A percentile compares a stretch with the other conserved stretches of the same genome.
Evolutionary conservation across 2,797 vertebrate genomes (phyloP).

Genomic region (Somateria mollissima): DNA sequence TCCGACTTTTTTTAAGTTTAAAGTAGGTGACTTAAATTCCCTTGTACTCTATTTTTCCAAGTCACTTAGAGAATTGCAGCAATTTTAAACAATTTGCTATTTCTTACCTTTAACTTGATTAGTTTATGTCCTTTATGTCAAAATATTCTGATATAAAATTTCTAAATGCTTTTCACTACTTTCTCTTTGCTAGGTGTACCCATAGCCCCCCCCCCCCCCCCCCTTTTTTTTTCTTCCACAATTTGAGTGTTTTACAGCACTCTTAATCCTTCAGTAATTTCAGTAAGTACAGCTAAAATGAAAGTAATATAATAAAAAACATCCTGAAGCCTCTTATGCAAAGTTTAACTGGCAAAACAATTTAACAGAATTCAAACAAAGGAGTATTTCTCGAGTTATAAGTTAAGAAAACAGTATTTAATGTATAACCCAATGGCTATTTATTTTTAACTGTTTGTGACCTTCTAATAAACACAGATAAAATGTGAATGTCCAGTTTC

Average conservation of each 20-base stretch:
- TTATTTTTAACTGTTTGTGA: background rate
- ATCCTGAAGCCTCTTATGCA: background rate
- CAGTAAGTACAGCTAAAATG: background rate
- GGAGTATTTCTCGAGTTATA: background rate
- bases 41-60: background rate
- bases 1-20: too few species aligned
- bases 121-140: background rate
- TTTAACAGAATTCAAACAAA: background rate
- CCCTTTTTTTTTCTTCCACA: background rate
- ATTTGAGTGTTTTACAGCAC: background rate
- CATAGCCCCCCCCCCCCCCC: background rate
- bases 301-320: background rate
- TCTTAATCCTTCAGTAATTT: background rate
- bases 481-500: background rate
- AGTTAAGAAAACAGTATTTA: background rate
- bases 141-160: background rate
- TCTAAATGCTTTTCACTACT: background rate
- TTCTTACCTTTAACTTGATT: background rate
- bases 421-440: background rate
- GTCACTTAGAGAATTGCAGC: background rate
- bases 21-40: background rate
- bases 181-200: background rate
- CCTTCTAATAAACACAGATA: background rate
- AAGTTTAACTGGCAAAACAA: background rate
- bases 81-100: background rate